These are phyloP conservation scores for Phrynocephalus forsythii DNA, from an alignment of 2,797 vertebrate species.

Conservation along the genomic window DNA sequence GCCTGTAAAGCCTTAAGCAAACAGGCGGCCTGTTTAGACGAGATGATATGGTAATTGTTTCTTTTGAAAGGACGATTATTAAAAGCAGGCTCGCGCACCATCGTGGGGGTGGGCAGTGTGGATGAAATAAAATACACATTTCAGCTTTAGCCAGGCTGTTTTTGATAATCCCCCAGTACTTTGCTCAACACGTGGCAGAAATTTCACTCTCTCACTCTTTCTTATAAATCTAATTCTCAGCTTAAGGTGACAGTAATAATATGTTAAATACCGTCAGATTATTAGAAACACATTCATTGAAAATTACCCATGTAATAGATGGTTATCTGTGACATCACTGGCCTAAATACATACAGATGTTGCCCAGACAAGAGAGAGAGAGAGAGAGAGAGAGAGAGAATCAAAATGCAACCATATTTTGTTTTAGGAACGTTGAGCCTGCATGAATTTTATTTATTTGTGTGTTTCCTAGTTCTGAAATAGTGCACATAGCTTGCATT, in stretches of 20 bases:
- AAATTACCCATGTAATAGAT: slow-evolving; percentile 63
- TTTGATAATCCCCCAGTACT: slow-evolving; percentile 45
- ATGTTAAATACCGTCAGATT: slow-evolving; percentile 52
- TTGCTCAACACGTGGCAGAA: slow-evolving; percentile 44
- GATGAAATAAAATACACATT: slow-evolving; percentile 45
- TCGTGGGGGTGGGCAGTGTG: slow-evolving; percentile 23
- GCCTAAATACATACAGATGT: slow-evolving; percentile 56
- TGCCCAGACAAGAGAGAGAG: slow-evolving; percentile 41
- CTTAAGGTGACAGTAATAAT: slow-evolving; percentile 55
- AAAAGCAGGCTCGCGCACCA: slow-evolving; percentile 55
- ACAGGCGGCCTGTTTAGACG: accelerated
- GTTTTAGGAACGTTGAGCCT: not conserved
- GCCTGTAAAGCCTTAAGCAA: not conserved
- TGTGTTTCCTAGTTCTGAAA: slow-evolving; percentile 62
- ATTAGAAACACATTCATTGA: slow-evolving; percentile 62
- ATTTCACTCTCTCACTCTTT: slow-evolving; percentile 31
- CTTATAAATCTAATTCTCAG: slow-evolving; percentile 41
- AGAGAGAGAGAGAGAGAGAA: not conserved
- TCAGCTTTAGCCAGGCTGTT: slow-evolving; percentile 38
- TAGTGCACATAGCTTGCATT: slow-evolving; percentile 61
- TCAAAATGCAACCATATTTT: slow-evolving; percentile 35
- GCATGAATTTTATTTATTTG: slow-evolving; percentile 45
- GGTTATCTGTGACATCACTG: slow-evolving; percentile 49
- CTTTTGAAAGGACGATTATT: slow-evolving; percentile 8
- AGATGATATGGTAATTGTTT: not conserved